Percentiles rank a stretch among this genome's conserved stretches.
Evolutionary conservation across 2,888 invertebrate genomes (phyloP).

Genomic region (Notodonta ziczac): DNA sequence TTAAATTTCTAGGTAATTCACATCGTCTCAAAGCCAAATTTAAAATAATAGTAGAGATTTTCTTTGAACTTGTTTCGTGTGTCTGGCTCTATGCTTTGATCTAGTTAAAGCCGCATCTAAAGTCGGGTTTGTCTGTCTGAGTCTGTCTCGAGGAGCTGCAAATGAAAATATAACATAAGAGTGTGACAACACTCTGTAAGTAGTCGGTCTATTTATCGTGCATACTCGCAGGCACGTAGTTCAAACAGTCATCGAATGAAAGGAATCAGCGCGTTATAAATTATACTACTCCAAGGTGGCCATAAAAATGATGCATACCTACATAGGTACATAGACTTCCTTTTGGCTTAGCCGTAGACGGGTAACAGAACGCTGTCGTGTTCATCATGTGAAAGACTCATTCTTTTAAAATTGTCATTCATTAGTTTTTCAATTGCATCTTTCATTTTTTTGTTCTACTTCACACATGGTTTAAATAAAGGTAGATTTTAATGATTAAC

Average conservation of each 20-base stretch:
- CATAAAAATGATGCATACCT: no score
- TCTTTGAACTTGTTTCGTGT: neutral
- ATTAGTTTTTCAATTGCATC: no score
- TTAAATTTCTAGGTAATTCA: neutral
- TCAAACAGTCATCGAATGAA: no score
- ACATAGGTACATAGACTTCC: no score
- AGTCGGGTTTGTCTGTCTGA: neutral
- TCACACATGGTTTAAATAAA: neutral
- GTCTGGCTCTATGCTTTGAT: conserved; percentile 2
- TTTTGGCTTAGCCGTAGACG: no score
- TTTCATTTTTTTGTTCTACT: no score
- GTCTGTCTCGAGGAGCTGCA: neutral
- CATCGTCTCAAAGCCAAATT: neutral
- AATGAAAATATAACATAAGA: neutral
- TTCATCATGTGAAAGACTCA: no score
- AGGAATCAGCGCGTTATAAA: no score
- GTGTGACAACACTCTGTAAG: neutral
- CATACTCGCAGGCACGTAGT: no score
- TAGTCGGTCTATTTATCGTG: neutral
- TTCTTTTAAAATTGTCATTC: no score
- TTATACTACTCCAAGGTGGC: no score
- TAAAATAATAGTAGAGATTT: neutral
- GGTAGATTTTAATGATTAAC: neutral
- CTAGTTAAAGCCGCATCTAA: conserved; percentile 2
- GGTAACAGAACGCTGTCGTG: no score